Base-by-base conservation (phyloP, 2,888 invertebrate genomes). In the Conus canariensis region DNA sequence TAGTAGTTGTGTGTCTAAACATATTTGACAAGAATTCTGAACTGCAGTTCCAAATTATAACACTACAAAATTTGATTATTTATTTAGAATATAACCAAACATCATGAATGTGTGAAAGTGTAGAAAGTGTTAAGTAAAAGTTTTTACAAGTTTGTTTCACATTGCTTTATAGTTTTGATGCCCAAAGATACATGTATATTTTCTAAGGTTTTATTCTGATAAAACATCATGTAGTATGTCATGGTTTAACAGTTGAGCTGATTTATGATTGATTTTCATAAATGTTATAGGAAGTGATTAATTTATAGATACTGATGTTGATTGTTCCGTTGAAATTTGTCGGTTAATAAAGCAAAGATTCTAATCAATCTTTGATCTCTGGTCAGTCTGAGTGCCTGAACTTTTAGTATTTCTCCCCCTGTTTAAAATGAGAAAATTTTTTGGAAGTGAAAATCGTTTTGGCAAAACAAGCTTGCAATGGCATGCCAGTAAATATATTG, bases 291-390 rank as follows among this genome's bases (percentile, higher is more conserved):
- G n/a, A 74, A 25, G 64, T 64, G 16, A 14, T 64, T 16, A 64
- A 16, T 64, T 64, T 85, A 22, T n/a, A 59, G n/a, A 85, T 85
- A 60, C 14, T 60, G 60, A 83, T 58, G n/a, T 19, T 9, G 60
- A 60, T 60, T 60, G 59, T 85, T 60, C 25, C 25, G n/a, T 60
- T 85, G 60, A 58, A 58, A 85, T 85, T 22, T 85, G 25, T 77
- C 56, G 58, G 45, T 77, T 45, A 88, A 88, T 88, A 88, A 88
- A 88, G 77, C 88, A 88, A 59, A 45, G 70, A 87, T 67, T 67
- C 87, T 87, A 87, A 64, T 70, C 87, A 87, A 56, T 64, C 8
- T 64, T 16, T 85, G 85, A 22, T 59, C 25, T 1, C 19, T 83
- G 10, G 9, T 83, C 25, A 16, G 7, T 30, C 30, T 30, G 30